Base-by-base conservation (phyloP, 2,113 vertebrate species). In the Pitta sordida region DNA sequence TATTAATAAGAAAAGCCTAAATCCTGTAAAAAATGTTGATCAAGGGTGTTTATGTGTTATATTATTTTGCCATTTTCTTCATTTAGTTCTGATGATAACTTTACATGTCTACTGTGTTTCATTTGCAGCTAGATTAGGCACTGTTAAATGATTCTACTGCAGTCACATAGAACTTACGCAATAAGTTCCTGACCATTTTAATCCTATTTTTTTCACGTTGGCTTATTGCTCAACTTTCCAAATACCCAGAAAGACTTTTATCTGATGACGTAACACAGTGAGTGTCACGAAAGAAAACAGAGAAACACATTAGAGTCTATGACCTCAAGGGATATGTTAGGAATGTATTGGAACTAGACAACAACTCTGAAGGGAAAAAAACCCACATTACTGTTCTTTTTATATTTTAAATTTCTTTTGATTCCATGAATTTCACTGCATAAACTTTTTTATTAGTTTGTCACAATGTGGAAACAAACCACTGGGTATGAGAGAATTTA, bases 401-500 rank as follows among this genome's bases (percentile, higher is more conserved):
- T 26, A 26, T 86, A 86, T 53, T 95, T 95, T 59, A 91, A 56
- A 74, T 88, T 94, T 89, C 23, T 15, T 93, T 90, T 94, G 46
- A 88, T 90, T 91, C 60, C 30, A 36, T 86, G 68, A 76, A 88
- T 95, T 93, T 95, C 37, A 89, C n/a, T 95, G 43, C 30, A 92
- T 95, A 93, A 75, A 75, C 8, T 63, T 91, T 96, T 90, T 96
- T 34, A 94, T 96, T 95, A 94, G 58, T 95, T 96, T 95, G 88
- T 93, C 91, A 88, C 73, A 79, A 88, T 70, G 73, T 93, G 67
- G 82, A 97, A 82, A 65, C 53, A 96, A 95, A 97, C 82, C 92
- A 77, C 76, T 48, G 34, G 10, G 18, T 94, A 85, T 92, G 83
- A 94, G 44, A 95, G 43, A 95, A 96, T 96, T 94, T 94, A 95